Conservation (phyloP, 1,140 invertebrate genomes). For the Aphelinus certus region DNA sequence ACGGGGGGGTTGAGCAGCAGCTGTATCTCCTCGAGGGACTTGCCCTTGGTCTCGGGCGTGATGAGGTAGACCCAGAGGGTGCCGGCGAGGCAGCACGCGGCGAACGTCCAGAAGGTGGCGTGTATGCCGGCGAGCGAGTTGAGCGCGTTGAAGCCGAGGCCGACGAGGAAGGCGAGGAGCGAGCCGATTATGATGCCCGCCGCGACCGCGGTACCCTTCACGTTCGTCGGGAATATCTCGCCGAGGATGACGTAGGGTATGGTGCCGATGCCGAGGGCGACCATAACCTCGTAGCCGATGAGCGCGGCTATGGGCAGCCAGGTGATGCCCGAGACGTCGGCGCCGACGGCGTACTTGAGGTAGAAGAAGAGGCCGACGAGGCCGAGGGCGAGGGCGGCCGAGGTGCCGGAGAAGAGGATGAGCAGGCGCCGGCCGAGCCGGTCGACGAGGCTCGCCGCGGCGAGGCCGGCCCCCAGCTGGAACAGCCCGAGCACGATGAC, state of each 20-base stretch:
- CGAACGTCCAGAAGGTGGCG: conserved; percentile 75
- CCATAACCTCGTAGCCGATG: conserved; percentile 56
- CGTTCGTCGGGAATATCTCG: conserved; percentile 69
- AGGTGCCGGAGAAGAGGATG: conserved; percentile 71
- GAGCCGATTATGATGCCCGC: conserved; percentile 60
- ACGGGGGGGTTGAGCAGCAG: conserved; percentile 47
- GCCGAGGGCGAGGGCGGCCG: conserved; percentile 67
- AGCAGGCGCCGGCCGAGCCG: conserved; percentile 75
- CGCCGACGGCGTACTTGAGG: conserved; percentile 21
- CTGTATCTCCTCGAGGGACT: conserved; percentile 75
- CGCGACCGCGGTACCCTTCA: conserved; percentile 64
- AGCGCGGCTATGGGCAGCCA: conserved; percentile 56
- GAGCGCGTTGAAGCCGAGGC: conserved; percentile 67
- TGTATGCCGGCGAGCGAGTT: conserved; percentile 69
- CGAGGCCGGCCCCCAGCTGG: conserved; percentile 72
- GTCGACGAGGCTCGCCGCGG: conserved; percentile 75
- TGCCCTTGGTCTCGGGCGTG: conserved; percentile 80
- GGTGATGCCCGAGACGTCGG: conserved; percentile 50
- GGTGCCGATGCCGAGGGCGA: conserved; percentile 67
- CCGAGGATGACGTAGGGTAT: conserved; percentile 70
- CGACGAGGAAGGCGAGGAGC: conserved; percentile 69
- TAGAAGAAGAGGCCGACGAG: conserved; percentile 66
- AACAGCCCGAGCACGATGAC: conserved; percentile 76
- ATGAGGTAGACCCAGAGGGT: conserved; percentile 69
- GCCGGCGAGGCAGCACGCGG: conserved; percentile 69